A percentile compares a stretch with the other conserved stretches of the same genome.
Conservation (phyloP, 2,797 vertebrate species). For the Smutsia gigantea region DNA sequence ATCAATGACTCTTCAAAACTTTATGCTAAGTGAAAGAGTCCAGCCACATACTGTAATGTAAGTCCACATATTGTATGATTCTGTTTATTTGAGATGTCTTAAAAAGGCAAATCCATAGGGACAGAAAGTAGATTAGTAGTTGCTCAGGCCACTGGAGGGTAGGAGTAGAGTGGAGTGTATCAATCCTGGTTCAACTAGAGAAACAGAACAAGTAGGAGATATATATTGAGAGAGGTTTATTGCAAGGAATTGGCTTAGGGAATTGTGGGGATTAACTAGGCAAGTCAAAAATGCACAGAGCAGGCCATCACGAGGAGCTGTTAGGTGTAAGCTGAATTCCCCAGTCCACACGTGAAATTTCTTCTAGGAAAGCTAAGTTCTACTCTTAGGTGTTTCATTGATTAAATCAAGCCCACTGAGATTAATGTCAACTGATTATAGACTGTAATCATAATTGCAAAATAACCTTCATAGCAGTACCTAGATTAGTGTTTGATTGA, state of each 20-base stretch:
- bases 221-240: neutral
- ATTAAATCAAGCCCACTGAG: neutral
- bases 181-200: neutral
- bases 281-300: neutral
- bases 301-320: neutral
- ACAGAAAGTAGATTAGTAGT: constrained; percentile 20
- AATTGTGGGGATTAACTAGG: neutral
- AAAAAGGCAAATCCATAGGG: too few relatives aligned
- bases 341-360: neutral
- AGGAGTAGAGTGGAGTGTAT: neutral
- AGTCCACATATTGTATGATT: neutral
- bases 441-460: neutral
- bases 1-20: neutral
- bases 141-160: neutral
- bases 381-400: neutral
- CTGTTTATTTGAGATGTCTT: constrained; percentile 13
- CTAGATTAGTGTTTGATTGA: neutral
- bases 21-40: constrained; percentile 27
- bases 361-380: neutral
- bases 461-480: neutral
- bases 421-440: neutral
- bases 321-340: neutral
- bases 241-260: neutral
- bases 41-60: neutral
- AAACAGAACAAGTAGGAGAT: neutral